Conservation (phyloP, 1,140 invertebrate genomes). For the Ctenoplectra terminalis region DNA sequence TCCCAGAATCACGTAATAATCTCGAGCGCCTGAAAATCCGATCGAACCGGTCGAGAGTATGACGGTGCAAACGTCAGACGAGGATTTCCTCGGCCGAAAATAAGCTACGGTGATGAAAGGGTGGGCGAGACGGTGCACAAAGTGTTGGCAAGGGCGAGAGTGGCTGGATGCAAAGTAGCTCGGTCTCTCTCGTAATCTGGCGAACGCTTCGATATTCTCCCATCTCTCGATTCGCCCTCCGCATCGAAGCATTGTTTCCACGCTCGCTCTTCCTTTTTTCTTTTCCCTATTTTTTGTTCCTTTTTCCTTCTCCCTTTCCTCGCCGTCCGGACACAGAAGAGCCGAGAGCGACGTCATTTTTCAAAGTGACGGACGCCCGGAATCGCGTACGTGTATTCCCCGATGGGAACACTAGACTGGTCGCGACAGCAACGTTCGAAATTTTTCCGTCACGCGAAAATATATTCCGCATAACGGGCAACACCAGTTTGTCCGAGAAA, state of each 20-base stretch:
- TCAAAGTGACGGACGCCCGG: conserved; percentile 70
- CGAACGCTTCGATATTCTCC: neutral
- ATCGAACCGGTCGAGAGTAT: conserved; percentile 28
- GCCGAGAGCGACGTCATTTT: conserved; percentile 71
- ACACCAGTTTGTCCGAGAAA: too few species aligned
- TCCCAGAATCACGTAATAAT: neutral
- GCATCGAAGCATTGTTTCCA: conserved; percentile 62
- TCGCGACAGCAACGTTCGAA: too few species aligned
- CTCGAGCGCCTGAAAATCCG: conserved; percentile 22
- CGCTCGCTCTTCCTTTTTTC: conserved; percentile 17
- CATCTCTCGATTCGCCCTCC: conserved; percentile 46
- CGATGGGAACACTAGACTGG: conserved; percentile 2
- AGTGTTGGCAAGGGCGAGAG: conserved; percentile 61
- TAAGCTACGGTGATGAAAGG: conserved; percentile 63
- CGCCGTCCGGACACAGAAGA: conserved; percentile 8
- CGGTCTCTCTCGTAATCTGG: conserved; percentile 36
- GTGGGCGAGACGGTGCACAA: conserved; percentile 52
- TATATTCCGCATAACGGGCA: too few species aligned
- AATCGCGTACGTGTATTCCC: conserved; percentile 11
- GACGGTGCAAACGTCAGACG: conserved; percentile 53
- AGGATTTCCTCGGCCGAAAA: conserved; percentile 57
- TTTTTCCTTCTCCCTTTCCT: conserved; percentile 13
- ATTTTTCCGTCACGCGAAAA: conserved; percentile 10
- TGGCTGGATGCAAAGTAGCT: conserved; percentile 65
- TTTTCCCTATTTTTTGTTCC: conserved; percentile 2